These are phyloP conservation scores for Thelaira solivaga DNA, from an alignment of 2,888 invertebrate species.

Conservation along the genomic window DNA sequence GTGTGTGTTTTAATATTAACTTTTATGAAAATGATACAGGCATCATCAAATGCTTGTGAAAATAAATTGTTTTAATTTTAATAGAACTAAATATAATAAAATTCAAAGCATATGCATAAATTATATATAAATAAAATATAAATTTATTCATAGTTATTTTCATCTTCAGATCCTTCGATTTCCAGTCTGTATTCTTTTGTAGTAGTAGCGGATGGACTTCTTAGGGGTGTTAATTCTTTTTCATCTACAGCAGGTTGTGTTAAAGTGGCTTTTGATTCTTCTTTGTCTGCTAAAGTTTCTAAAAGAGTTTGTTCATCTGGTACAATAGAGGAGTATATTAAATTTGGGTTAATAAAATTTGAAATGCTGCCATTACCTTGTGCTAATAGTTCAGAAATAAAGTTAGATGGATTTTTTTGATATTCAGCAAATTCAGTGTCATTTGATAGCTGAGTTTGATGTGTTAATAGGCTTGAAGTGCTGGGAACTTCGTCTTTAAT, in stretches of 20 bases:
- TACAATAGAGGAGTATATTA: too few relatives aligned
- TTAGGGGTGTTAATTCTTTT: neutral
- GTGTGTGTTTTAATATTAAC: slow-evolving; percentile 17
- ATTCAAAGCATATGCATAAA: neutral
- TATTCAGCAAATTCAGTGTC: neutral
- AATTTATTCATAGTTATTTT: neutral
- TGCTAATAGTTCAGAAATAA: neutral
- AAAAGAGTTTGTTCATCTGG: too few relatives aligned
- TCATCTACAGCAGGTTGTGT: slow-evolving; percentile 13
- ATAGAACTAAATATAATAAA: neutral
- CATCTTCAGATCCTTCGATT: neutral
- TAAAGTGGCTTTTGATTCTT: too few relatives aligned
- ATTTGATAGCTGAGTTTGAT: too few relatives aligned
- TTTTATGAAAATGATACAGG: slow-evolving; percentile 13
- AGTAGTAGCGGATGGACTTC: neutral
- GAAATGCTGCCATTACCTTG: neutral
- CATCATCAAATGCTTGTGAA: neutral
- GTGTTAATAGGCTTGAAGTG: too few relatives aligned
- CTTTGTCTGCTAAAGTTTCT: too few relatives aligned
- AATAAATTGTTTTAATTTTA: slow-evolving; percentile 7
- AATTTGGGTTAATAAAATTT: too few relatives aligned
- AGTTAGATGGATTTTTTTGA: neutral
- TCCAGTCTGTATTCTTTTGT: neutral
- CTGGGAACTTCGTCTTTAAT: too few relatives aligned
- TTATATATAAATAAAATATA: neutral